These are phyloP conservation scores for Acridotheres tristis DNA, from an alignment of 2,797 vertebrate genomes.

Conservation along the genomic window DNA sequence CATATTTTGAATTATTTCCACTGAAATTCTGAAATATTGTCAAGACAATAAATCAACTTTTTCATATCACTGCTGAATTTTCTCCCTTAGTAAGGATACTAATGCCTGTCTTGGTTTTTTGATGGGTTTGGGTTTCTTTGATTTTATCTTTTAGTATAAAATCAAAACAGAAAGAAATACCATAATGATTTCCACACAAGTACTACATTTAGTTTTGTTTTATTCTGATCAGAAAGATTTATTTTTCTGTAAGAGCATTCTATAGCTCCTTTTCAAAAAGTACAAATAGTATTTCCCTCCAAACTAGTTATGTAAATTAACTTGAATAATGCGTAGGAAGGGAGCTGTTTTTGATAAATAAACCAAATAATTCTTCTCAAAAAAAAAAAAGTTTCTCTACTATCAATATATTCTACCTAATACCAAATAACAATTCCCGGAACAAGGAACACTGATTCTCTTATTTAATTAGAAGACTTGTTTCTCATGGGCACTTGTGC, in stretches of 20 bases:
- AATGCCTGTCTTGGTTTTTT: neutral
- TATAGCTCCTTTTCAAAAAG: neutral
- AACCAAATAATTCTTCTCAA: neutral
- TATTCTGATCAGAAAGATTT: neutral
- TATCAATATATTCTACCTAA: constrained; percentile 22
- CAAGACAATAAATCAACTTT: neutral
- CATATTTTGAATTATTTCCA: neutral
- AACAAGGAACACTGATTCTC: constrained; percentile 63
- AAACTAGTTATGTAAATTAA: neutral
- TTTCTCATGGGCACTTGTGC: constrained; percentile 64
- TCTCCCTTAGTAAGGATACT: neutral
- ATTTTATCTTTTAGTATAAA: neutral
- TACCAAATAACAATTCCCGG: constrained; percentile 66
- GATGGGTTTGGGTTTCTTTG: neutral
- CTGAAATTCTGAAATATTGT: neutral
- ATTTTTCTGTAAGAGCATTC: neutral
- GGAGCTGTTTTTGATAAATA: neutral
- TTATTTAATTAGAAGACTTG: constrained; percentile 71
- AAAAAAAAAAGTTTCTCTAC: constrained; percentile 7
- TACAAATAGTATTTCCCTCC: neutral
- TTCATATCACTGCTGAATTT: neutral
- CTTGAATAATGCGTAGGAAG: neutral
- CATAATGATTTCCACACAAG: neutral
- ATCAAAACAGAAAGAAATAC: neutral
- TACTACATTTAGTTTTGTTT: neutral